Percentiles rank a stretch among this genome's conserved stretches.
Evolutionary conservation across 2,797 vertebrate species (phyloP).

Genomic region (Pagetopsis macropterus): DNA sequence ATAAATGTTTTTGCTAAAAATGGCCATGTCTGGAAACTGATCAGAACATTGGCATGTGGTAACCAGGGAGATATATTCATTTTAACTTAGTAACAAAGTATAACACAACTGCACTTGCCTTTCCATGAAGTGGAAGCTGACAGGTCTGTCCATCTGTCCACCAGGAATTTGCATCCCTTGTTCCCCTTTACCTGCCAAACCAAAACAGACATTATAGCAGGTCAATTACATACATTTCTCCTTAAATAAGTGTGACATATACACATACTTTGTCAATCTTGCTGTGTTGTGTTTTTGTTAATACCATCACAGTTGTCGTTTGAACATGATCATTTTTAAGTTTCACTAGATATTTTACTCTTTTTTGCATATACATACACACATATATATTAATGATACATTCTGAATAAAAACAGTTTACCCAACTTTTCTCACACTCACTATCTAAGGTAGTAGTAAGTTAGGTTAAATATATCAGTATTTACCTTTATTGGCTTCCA

Average conservation of each 20-base stretch:
- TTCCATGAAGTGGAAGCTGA: conserved; percentile 68
- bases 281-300: neutral
- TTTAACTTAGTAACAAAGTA: neutral
- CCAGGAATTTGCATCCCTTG: conserved; percentile 67
- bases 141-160: conserved; percentile 69
- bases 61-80: neutral
- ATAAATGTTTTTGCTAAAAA: too few relatives aligned
- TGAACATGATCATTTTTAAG: neutral
- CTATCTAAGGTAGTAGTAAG: neutral
- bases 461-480: neutral
- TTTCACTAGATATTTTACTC: too few relatives aligned
- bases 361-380: too few relatives aligned
- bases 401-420: neutral
- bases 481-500: conserved; percentile 78
- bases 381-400: too few relatives aligned
- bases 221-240: neutral
- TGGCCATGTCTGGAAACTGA: neutral
- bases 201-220: neutral
- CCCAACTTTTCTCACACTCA: neutral
- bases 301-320: neutral
- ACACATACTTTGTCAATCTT: neutral
- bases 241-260: too few relatives aligned
- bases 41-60: neutral
- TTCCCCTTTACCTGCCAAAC: conserved; percentile 72
- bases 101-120: conserved; percentile 54